A percentile compares a stretch with the other conserved stretches of the same genome.
phyloP scores from a whole-genome alignment of 2,113 vertebrate species.

The Strix uralensis region DNA sequence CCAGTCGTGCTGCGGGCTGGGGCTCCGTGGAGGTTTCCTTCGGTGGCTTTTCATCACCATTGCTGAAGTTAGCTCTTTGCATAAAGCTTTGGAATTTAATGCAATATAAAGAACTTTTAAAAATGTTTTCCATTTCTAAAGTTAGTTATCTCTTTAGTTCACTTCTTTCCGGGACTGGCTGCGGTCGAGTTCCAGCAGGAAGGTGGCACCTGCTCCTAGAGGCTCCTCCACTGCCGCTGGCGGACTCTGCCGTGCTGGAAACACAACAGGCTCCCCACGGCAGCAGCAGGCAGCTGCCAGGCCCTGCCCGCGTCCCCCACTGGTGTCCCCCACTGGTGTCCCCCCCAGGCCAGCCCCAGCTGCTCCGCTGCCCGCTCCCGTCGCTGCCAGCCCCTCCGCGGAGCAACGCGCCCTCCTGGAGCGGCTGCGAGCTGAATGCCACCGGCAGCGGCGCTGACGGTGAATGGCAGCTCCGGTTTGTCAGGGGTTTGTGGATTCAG shows the following conservation, averaged over 20 bases:
- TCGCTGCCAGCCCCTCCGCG: background rate
- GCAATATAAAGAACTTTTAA: background rate
- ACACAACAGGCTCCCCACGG: fast-evolving
- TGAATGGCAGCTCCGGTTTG: background rate
- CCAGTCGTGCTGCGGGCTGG: background rate
- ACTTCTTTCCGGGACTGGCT: background rate
- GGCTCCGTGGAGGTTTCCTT: background rate
- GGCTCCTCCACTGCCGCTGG: fast-evolving
- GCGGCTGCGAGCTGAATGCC: background rate
- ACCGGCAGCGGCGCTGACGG: background rate
- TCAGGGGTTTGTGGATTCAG: background rate
- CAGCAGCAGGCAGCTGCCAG: background rate
- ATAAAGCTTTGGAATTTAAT: background rate
- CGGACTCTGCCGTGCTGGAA: background rate
- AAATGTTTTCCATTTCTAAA: background rate
- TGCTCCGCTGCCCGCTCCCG: background rate
- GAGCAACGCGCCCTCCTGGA: fast-evolving
- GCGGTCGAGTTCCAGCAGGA: background rate
- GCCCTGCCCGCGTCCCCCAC: background rate
- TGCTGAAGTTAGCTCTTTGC: background rate
- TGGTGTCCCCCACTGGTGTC: background rate
- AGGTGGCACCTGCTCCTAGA: background rate
- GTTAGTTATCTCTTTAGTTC: background rate
- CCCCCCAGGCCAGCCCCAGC: background rate
- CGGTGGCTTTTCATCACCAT: background rate